phyloP scores from a whole-genome alignment of 2,113 vertebrate genomes.

The Epinephelus moara region DNA sequence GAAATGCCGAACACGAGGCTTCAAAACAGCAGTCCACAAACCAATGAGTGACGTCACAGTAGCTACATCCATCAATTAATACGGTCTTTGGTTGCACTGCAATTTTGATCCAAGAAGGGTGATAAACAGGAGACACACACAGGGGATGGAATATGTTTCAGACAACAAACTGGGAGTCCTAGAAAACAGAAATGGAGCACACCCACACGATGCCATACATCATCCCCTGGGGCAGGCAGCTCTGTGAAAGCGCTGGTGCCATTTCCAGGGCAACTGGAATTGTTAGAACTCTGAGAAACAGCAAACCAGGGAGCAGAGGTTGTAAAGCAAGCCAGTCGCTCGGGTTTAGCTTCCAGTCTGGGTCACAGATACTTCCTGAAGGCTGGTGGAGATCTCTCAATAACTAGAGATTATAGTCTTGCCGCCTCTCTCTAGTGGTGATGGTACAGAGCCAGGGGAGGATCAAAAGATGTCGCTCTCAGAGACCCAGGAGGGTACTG shows the following conservation, averaged over 20 bases:
- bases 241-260: neutral
- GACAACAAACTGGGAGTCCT: neutral
- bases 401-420: conserved; percentile 2
- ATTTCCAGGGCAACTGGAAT: conserved; percentile 2
- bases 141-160: neutral
- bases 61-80: too few species aligned
- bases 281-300: conserved; percentile 10
- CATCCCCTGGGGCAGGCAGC: neutral
- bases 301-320: neutral
- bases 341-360: neutral
- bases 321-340: conserved; percentile 6
- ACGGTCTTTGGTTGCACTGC: neutral
- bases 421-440: neutral
- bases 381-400: conserved; percentile 12
- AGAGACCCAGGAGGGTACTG: conserved; percentile 7
- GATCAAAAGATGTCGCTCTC: conserved; percentile 20
- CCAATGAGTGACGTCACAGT: too few species aligned
- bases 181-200: neutral
- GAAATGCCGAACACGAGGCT: too few species aligned
- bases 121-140: neutral
- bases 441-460: neutral
- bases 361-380: conserved; percentile 15
- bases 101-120: neutral
- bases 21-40: too few species aligned
- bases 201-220: neutral